Conservation (phyloP, 2,888 invertebrate species). For the Dryocosmus kuriphilus region DNA sequence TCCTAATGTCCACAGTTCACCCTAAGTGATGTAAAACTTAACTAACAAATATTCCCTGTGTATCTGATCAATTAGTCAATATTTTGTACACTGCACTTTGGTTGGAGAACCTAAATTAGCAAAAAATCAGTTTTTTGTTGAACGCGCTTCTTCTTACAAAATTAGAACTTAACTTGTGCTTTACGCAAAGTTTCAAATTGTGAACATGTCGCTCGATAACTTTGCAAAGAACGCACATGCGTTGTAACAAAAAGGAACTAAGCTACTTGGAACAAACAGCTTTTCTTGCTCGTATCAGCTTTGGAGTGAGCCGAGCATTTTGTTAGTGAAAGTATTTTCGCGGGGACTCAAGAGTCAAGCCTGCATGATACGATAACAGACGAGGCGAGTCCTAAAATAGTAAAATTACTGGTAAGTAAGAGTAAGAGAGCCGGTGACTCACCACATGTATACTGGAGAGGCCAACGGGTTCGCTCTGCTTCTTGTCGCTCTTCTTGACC, state of each 20-base stretch:
- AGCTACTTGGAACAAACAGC: too few relatives aligned
- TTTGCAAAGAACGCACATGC: too few relatives aligned
- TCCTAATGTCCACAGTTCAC: too few relatives aligned
- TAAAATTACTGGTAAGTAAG: constrained; percentile 13
- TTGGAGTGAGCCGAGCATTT: neutral
- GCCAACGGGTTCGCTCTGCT: constrained; percentile 82
- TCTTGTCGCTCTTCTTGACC: constrained; percentile 87
- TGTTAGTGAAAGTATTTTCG: constrained; percentile 20
- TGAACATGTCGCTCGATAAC: too few relatives aligned
- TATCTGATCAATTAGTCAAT: too few relatives aligned
- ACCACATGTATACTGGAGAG: constrained; percentile 77
- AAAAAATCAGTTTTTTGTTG: too few relatives aligned
- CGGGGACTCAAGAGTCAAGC: neutral
- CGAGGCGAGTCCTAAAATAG: neutral
- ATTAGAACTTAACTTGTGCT: too few relatives aligned
- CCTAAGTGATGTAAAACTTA: too few relatives aligned
- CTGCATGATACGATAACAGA: constrained; percentile 21
- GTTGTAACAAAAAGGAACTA: too few relatives aligned
- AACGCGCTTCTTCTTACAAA: too few relatives aligned
- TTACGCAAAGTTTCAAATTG: too few relatives aligned
- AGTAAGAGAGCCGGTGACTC: constrained; percentile 58
- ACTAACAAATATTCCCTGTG: too few relatives aligned
- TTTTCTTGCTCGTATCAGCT: neutral
- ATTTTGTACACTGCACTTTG: neutral
- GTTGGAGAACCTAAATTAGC: neutral